Percentiles rank a stretch among this genome's conserved stretches.
phyloP scores from a whole-genome alignment of 2,113 vertebrate species.

The Pluvianellus socialis region DNA sequence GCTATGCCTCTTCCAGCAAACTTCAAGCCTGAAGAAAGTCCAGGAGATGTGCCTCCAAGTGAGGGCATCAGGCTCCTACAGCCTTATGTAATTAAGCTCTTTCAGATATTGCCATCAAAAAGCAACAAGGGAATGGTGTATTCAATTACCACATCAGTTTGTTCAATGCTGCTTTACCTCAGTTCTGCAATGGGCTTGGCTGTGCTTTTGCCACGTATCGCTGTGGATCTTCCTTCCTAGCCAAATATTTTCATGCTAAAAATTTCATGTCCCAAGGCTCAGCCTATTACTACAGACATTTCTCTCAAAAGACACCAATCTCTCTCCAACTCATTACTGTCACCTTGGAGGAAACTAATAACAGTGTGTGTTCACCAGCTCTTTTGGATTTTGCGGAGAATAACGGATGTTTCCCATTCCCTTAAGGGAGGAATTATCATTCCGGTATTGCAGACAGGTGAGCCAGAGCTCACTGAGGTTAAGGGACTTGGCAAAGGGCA shows the following conservation, averaged over 20 bases:
- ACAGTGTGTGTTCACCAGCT: rapidly evolving
- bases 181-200: not conserved
- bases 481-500: not conserved
- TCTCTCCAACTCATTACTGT: not conserved
- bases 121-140: not conserved
- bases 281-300: not conserved
- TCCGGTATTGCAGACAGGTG: not conserved
- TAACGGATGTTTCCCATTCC: not conserved
- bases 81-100: not conserved
- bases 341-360: not conserved
- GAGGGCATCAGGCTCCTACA: not conserved
- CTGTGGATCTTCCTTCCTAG: not conserved
- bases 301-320: not conserved
- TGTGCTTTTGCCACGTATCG: not conserved
- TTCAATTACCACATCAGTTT: not conserved
- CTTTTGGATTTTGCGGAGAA: not conserved
- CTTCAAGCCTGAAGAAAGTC: not conserved
- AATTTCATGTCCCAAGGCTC: not conserved
- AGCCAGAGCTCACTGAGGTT: not conserved
- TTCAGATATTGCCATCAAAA: not conserved
- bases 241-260: not conserved
- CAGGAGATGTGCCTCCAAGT: not conserved
- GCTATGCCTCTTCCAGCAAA: not conserved
- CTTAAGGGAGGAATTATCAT: not conserved
- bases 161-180: not conserved